Conservation (phyloP, 2,888 invertebrate species). For the Merodon equestris region DNA sequence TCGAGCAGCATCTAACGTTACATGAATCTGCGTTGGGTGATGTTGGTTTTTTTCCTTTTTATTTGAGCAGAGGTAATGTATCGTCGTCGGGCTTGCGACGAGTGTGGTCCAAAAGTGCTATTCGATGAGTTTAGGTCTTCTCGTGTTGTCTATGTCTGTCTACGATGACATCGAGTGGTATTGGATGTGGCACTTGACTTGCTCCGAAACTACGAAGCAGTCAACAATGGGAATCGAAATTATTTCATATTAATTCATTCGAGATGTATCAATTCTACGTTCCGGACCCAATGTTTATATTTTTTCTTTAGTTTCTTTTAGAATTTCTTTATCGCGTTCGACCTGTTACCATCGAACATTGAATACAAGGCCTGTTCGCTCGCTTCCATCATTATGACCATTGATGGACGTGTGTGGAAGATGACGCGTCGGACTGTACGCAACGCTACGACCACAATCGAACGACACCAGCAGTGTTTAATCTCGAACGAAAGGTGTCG, state of each 20-base stretch:
- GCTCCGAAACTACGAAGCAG: slow-evolving; percentile 44
- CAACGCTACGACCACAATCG: neutral
- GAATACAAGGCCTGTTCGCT: neutral
- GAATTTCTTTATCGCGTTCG: slow-evolving; percentile 55
- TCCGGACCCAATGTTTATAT: too few species aligned
- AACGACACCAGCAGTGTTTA: slow-evolving; percentile 39
- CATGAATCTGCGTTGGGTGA: slow-evolving; percentile 1
- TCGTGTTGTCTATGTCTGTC: slow-evolving; percentile 17
- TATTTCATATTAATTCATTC: slow-evolving; percentile 52
- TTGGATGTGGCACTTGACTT: slow-evolving; percentile 32
- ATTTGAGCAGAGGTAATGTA: slow-evolving; percentile 58
- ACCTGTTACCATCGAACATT: slow-evolving; percentile 4
- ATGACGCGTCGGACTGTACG: slow-evolving; percentile 26
- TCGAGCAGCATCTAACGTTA: neutral
- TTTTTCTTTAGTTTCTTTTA: slow-evolving; percentile 19
- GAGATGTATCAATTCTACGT: slow-evolving; percentile 63
- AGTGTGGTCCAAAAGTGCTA: slow-evolving; percentile 63
- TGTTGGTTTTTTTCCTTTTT: slow-evolving; percentile 20
- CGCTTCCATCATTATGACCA: neutral
- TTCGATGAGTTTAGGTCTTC: slow-evolving; percentile 47
- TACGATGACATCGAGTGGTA: slow-evolving; percentile 65
- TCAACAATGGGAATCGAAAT: slow-evolving; percentile 60
- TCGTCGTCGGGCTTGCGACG: slow-evolving; percentile 58
- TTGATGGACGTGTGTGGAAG: slow-evolving; percentile 40
- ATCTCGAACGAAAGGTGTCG: slow-evolving; percentile 51